phyloP scores from a whole-genome alignment of 1,140 invertebrate species.

The Hyposmocoma kahamanoa region DNA sequence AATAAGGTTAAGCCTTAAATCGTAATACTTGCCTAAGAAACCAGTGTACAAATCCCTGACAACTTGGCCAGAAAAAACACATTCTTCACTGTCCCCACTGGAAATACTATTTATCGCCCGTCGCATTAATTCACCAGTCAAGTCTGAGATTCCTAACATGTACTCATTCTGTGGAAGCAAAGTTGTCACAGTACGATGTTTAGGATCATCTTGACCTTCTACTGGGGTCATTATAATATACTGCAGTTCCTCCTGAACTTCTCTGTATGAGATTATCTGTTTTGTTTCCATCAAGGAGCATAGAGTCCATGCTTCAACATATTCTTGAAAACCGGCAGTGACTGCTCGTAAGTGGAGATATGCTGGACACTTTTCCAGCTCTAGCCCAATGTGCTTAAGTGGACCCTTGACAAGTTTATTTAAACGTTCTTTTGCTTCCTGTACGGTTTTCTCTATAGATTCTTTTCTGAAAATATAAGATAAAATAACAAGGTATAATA shows the following conservation, averaged over 20 bases:
- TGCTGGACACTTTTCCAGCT: slow-evolving; percentile 81
- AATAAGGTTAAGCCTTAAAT: background rate
- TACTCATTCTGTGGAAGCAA: slow-evolving; percentile 80
- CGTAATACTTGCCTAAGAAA: slow-evolving; percentile 74
- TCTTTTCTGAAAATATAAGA: slow-evolving; percentile 67
- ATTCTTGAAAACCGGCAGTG: slow-evolving; percentile 88
- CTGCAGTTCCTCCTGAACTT: slow-evolving; percentile 40
- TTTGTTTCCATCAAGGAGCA: slow-evolving; percentile 53
- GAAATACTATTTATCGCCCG: slow-evolving; percentile 89
- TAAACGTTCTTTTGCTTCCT: slow-evolving; percentile 79
- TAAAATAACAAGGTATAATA: too few relatives aligned
- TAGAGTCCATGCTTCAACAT: slow-evolving; percentile 84
- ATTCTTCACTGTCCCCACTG: slow-evolving; percentile 83
- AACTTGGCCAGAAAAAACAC: slow-evolving; percentile 82
- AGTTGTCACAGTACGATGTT: slow-evolving; percentile 26
- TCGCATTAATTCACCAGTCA: slow-evolving; percentile 93
- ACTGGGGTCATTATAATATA: background rate
- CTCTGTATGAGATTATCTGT: slow-evolving; percentile 36
- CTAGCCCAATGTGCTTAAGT: slow-evolving; percentile 81
- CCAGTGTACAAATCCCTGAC: slow-evolving; percentile 83
- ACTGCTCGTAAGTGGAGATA: slow-evolving; percentile 86
- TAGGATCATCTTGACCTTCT: too few relatives aligned
- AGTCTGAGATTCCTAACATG: slow-evolving; percentile 89
- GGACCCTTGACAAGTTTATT: slow-evolving; percentile 75
- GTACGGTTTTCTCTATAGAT: slow-evolving; percentile 74